These are phyloP conservation scores for Nebria ingens DNA, from an alignment of 1,140 invertebrate species.

Conservation along the genomic window DNA sequence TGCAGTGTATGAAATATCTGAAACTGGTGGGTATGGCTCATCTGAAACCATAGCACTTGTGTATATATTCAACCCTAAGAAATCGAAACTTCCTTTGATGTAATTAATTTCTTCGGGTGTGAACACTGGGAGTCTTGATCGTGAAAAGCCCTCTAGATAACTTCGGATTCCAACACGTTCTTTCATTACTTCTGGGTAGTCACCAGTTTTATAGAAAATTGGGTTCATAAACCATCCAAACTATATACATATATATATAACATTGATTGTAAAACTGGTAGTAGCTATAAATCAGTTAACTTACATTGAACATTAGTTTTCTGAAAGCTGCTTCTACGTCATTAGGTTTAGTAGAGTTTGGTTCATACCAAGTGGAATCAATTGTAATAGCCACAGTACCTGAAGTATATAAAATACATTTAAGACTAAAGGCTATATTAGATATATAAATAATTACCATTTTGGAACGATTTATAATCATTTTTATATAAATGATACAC, in stretches of 20 bases:
- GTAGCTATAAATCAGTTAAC: no score
- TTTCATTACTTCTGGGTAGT: constrained; percentile 32
- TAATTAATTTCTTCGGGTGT: constrained; percentile 33
- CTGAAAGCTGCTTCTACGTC: constrained; percentile 42
- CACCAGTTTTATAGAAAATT: constrained; percentile 25
- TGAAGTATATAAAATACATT: constrained; percentile 17
- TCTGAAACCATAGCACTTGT: constrained; percentile 29
- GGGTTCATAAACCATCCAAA: constrained; percentile 28
- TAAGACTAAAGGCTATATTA: neutral
- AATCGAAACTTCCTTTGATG: constrained; percentile 43
- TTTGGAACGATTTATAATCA: constrained; percentile 44
- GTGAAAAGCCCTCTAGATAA: constrained; percentile 32
- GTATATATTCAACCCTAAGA: constrained; percentile 52
- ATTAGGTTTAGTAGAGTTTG: constrained; percentile 37
- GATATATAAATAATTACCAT: constrained; percentile 33
- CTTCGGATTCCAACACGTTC: constrained; percentile 38
- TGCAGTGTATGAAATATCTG: neutral
- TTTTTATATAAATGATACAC: constrained; percentile 53
- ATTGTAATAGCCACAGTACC: constrained; percentile 52
- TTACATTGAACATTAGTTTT: constrained; percentile 30
- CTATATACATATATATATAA: constrained; percentile 22
- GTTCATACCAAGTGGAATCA: constrained; percentile 50
- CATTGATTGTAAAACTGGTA: no score
- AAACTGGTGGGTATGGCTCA: neutral
- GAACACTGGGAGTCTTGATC: constrained; percentile 39